phyloP scores from a whole-genome alignment of 2,113 vertebrate genomes.

The Rostratula benghalensis region DNA sequence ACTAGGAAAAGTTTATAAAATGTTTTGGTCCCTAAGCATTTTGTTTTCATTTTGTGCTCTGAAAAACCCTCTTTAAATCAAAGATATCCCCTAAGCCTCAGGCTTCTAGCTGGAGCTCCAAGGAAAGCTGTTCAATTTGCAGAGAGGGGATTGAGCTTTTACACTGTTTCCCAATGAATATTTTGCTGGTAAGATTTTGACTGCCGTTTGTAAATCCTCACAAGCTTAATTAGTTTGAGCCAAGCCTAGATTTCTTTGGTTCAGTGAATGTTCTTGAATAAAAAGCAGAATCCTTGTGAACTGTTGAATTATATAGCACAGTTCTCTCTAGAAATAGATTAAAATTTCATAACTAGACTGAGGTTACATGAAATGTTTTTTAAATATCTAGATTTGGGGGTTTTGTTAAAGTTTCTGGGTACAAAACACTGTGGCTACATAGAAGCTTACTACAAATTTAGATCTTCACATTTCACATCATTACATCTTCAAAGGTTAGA shows the following conservation, averaged over 20 bases:
- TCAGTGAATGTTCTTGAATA: conserved; percentile 5
- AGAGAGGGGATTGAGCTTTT: neutral
- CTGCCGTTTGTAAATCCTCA: conserved; percentile 35
- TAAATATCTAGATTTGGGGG: neutral
- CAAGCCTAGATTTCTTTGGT: conserved; percentile 21
- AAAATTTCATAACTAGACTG: neutral
- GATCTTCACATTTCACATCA: neutral
- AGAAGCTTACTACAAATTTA: neutral
- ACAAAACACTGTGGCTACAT: neutral
- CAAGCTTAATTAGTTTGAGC: conserved; percentile 43
- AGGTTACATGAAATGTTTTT: neutral
- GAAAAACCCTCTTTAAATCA: conserved; percentile 45
- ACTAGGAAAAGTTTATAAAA: neutral
- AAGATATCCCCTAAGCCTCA: conserved; percentile 13
- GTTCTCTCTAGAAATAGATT: conserved; percentile 11
- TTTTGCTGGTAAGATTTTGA: conserved; percentile 24
- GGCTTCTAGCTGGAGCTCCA: neutral
- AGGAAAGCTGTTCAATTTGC: conserved; percentile 30
- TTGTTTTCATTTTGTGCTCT: conserved; percentile 50
- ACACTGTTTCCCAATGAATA: neutral
- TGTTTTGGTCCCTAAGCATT: conserved; percentile 15
- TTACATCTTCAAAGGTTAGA: neutral
- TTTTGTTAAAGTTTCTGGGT: neutral
- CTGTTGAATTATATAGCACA: conserved; percentile 16
- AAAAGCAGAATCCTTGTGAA: conserved; percentile 11